These are phyloP conservation scores for Chlorodrepanis virens DNA, from an alignment of 2,113 vertebrate species.

Conservation along the genomic window DNA sequence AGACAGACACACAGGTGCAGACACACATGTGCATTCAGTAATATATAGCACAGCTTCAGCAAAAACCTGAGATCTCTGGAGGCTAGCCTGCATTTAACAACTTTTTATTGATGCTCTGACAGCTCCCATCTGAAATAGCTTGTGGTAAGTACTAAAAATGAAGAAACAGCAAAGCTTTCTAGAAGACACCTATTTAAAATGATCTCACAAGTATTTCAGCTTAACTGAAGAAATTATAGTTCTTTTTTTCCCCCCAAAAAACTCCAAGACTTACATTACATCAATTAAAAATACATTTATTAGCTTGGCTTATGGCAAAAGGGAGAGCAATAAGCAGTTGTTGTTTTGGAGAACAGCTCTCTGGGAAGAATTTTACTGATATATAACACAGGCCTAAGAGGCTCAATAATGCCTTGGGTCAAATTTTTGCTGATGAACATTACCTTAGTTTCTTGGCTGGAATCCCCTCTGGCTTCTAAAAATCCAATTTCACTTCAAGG, in stretches of 20 bases:
- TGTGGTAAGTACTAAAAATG: background rate
- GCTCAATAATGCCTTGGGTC: background rate
- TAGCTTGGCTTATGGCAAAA: background rate
- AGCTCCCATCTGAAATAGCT: background rate
- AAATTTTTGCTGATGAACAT: constrained; percentile 8
- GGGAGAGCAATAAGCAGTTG: background rate
- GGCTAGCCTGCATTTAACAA: background rate
- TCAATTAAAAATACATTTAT: constrained; percentile 26
- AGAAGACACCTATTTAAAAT: background rate
- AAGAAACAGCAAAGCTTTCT: background rate
- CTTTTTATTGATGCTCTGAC: background rate
- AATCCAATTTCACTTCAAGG: background rate
- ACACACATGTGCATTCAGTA: background rate
- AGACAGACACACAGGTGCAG: background rate
- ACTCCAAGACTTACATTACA: background rate
- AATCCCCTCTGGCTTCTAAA: background rate
- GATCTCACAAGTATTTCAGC: background rate
- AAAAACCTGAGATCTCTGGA: background rate
- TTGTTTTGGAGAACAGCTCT: background rate
- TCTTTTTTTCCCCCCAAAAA: rapidly evolving
- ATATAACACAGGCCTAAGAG: background rate
- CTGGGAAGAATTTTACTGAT: constrained; percentile 13
- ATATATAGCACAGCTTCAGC: background rate
- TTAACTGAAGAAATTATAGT: background rate
- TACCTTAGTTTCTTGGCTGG: background rate